Evolutionary conservation across 2,888 invertebrate species (phyloP), one percentile per base, ranked within the genome.

Genomic region (Dasysyrphus albostriatus): DNA sequence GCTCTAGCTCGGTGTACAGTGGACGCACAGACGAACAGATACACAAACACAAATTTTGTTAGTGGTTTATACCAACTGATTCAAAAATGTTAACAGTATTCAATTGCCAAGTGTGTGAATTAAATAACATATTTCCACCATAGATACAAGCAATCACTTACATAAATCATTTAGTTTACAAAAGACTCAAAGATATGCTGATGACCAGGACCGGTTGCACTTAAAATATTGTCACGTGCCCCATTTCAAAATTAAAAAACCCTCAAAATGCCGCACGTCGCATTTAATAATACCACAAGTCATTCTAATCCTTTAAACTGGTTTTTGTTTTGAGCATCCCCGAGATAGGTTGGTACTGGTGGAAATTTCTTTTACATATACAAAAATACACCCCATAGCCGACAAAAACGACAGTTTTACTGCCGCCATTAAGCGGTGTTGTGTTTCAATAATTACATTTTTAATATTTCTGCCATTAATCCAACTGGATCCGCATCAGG

Each of bases 381-480:
- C 10, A 24, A 34, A 69, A 12, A 29, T 29, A 42, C 19, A 54
- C 44, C 32, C 75, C 37, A 19, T 58, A n/a, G 12, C 24, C 39
- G 16, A 42, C 39, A 24, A 42, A n/a, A 74, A 85, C 72, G 82
- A 87, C 78, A 70, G 19, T 70, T 87, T 87, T 67, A 79, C 65
- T 76, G 72, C 87, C 65, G 14, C 65, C 83, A 59, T 81, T 83
- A 78, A 58, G 83, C 74, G 59, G 47, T 75, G 78, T 83, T 87
- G 82, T 87, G 82, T 87, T 83, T 83, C 83, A 87, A 87, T 87
- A 87, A 87, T 87, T 87, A 83, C 83, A 74, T 59, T 78, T 78
- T 83, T 87, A 83, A 87, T 83, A 87, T 83, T 79, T 83, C 49
- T 54, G 49, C 61, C 87, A 87, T 87, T 87, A 78, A 83, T 87